A percentile compares a stretch with the other conserved stretches of the same genome.
Evolutionary conservation across 2,113 vertebrate species (phyloP).

Genomic region (Antechinus stuartii): DNA sequence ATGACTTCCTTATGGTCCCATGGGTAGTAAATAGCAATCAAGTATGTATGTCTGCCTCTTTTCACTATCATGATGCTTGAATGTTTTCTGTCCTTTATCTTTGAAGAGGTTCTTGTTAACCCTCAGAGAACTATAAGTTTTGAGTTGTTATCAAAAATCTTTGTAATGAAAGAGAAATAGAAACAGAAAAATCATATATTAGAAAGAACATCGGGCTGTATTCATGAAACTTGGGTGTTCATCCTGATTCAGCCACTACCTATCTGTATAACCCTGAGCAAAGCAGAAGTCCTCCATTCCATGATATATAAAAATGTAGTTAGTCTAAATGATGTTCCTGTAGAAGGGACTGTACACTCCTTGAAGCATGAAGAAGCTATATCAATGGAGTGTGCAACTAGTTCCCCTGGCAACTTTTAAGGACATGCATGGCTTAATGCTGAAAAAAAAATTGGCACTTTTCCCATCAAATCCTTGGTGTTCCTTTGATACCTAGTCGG

Average conservation of each 20-base stretch:
- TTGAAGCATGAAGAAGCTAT: not conserved
- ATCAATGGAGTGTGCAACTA: not conserved
- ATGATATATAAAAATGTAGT: not conserved
- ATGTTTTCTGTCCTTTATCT: not conserved
- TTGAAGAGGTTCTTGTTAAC: not conserved
- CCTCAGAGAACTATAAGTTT: not conserved
- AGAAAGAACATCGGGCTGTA: not conserved
- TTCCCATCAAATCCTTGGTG: not conserved
- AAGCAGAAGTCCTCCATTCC: not conserved
- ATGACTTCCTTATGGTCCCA: not conserved
- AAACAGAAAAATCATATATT: not conserved
- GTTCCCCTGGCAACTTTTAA: not conserved
- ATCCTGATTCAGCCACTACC: not conserved
- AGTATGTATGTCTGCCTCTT: not conserved
- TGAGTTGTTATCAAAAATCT: not conserved
- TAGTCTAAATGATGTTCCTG: not conserved
- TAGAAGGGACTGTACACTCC: not conserved
- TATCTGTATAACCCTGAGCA: not conserved
- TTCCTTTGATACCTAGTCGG: not conserved
- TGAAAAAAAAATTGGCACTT: not conserved
- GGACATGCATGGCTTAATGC: not conserved
- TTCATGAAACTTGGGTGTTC: not conserved
- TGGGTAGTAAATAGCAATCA: not conserved
- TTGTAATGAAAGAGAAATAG: not conserved
- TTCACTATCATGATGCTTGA: not conserved